Conservation (phyloP, 64 coral and sea anemone species). For the Montipora foliosa region DNA sequence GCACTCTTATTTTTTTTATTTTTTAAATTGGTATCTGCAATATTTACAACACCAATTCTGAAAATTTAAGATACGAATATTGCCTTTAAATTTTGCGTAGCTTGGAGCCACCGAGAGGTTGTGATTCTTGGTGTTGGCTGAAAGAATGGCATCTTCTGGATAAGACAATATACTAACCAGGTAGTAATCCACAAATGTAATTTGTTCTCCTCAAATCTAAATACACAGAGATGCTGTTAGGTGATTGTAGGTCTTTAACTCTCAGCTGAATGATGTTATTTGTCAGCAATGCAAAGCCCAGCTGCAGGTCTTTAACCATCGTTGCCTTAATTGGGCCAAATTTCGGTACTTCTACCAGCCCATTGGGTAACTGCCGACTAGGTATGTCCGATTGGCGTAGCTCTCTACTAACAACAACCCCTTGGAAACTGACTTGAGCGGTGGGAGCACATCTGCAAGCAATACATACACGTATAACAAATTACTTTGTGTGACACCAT, state of each 20-base stretch:
- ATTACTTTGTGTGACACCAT: no score
- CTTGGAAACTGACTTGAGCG: constrained; percentile 74
- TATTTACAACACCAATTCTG: no score
- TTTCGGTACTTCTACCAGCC: constrained; percentile 67
- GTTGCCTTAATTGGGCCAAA: constrained; percentile 64
- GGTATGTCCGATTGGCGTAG: constrained; percentile 64
- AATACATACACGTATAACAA: background rate
- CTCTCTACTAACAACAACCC: constrained; percentile 65
- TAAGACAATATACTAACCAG: constrained; percentile 50
- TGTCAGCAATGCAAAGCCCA: constrained; percentile 59
- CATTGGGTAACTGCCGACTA: constrained; percentile 58
- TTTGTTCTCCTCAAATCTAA: constrained; percentile 73
- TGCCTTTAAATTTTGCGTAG: background rate
- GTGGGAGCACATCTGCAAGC: background rate
- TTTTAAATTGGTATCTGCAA: no score
- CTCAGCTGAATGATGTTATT: constrained; percentile 70
- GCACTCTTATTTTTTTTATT: no score
- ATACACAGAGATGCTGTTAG: constrained; percentile 83
- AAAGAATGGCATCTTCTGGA: no score
- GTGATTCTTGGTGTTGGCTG: background rate
- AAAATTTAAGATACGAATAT: no score
- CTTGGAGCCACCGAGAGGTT: background rate
- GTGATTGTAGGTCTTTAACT: constrained; percentile 70
- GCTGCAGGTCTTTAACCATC: constrained; percentile 62
- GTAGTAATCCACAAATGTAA: constrained; percentile 74